These are phyloP conservation scores for Leucopternis melanops DNA, from an alignment of 2,113 vertebrate genomes.

Conservation along the genomic window DNA sequence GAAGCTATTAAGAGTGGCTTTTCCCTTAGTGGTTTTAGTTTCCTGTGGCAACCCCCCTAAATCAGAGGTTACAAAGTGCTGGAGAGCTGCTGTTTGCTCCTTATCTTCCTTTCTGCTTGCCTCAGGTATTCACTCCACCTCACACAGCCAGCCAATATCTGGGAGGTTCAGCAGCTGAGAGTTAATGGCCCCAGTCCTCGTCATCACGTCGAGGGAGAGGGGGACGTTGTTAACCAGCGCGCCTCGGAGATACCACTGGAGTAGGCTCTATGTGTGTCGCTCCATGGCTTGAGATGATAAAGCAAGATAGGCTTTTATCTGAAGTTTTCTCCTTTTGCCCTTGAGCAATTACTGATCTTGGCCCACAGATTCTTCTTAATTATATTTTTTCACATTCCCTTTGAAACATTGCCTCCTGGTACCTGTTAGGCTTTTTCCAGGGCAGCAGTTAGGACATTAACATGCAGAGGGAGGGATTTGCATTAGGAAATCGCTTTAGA, in stretches of 20 bases:
- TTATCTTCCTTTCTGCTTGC: not conserved
- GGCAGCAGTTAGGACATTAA: not conserved
- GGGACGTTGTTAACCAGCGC: not conserved
- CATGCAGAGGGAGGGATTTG: not conserved
- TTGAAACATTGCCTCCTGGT: not conserved
- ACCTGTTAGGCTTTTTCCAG: not conserved
- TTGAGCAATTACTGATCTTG: not conserved
- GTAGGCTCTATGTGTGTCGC: not conserved
- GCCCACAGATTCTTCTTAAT: not conserved
- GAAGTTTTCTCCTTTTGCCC: not conserved
- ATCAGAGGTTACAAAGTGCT: not conserved
- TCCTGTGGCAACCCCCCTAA: not conserved
- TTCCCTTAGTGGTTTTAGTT: not conserved
- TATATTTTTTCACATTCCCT: not conserved
- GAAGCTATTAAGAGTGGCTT: not conserved
- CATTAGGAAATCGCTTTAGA: not conserved
- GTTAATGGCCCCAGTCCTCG: constrained; percentile 2
- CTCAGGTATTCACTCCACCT: not conserved
- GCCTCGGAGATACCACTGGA: not conserved
- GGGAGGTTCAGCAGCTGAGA: not conserved
- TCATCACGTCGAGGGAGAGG: not conserved
- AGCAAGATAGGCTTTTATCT: not conserved
- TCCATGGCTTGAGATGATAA: not conserved
- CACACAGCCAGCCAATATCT: not conserved
- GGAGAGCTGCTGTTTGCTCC: not conserved